Conservation (phyloP, 2,797 vertebrate genomes). For the Phaenicophaeus curvirostris region DNA sequence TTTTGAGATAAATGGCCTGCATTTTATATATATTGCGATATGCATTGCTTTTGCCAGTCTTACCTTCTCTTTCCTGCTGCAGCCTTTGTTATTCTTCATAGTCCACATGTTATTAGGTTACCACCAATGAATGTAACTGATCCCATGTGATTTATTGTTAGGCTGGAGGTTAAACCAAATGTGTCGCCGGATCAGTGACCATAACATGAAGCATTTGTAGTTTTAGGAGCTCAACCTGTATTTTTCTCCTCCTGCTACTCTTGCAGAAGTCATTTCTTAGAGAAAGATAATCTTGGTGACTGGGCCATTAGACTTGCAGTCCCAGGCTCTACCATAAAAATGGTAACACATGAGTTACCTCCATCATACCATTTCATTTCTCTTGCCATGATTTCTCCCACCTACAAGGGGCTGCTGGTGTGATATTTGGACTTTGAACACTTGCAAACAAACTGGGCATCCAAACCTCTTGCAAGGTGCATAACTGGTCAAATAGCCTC, state of each 20-base stretch:
- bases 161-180: background rate
- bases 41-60: background rate
- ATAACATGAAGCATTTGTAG: background rate
- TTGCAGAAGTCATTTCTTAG: background rate
- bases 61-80: background rate
- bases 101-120: background rate
- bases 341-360: rapidly evolving
- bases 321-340: background rate
- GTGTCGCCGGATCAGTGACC: background rate
- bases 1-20: background rate
- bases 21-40: background rate
- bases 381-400: background rate
- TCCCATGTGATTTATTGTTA: background rate
- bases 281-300: background rate
- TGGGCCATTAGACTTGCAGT: rapidly evolving
- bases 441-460: background rate
- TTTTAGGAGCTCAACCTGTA: background rate
- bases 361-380: background rate
- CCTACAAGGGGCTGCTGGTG: background rate
- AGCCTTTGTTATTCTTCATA: background rate
- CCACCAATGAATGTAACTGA: background rate
- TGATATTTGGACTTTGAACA: background rate
- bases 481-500: background rate
- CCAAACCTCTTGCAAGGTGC: background rate
- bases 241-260: background rate